phyloP scores from a whole-genome alignment of 37 sponge, comb jelly and placozoan species.

The Crambe crambe region DNA sequence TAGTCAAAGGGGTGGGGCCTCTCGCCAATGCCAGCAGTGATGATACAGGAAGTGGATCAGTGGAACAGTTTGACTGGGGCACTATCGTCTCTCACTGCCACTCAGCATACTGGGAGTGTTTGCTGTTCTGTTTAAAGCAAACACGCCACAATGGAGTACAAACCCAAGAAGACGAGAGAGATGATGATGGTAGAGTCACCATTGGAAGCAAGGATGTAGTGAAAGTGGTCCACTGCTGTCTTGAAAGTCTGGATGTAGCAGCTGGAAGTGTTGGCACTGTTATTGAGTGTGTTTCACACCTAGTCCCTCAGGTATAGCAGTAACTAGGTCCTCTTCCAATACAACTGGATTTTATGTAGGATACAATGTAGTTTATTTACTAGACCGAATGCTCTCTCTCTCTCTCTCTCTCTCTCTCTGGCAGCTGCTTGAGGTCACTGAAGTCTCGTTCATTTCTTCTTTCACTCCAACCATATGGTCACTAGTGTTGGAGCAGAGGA shows the following conservation, averaged over 20 bases:
- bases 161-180: no score
- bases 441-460: no score
- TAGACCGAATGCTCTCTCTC: no score
- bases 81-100: conserved; percentile 34
- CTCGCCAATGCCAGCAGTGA: background rate
- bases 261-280: background rate
- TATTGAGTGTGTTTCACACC: conserved; percentile 26
- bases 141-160: background rate
- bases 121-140: conserved; percentile 9
- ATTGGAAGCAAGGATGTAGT: background rate
- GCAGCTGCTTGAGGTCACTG: no score
- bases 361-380: no score
- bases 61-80: conserved; percentile 44
- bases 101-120: conserved; percentile 54
- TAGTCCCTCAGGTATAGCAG: conserved; percentile 59
- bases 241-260: conserved; percentile 43
- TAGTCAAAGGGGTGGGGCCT: background rate
- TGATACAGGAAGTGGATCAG: background rate
- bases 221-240: conserved; percentile 19
- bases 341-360: background rate
- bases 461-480: conserved; percentile 37
- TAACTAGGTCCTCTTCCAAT: no score
- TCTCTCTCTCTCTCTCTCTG: no score
- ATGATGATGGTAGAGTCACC: no score
- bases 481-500: conserved; percentile 36